phyloP scores from a whole-genome alignment of 1,140 invertebrate genomes.

The Bicyclus anynana region DNA sequence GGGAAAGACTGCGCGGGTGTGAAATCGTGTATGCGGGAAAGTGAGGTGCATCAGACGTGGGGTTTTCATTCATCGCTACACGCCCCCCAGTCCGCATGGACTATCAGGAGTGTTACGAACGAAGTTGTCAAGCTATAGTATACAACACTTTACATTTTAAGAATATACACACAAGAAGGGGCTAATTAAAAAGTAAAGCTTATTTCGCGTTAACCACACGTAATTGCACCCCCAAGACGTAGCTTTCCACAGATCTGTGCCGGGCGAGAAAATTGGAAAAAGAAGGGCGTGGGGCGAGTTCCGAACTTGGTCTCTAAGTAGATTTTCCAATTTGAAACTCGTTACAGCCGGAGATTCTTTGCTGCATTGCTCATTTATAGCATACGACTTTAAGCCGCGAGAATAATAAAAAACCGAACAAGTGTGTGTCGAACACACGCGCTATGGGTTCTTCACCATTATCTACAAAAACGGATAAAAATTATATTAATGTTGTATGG shows the following conservation, averaged over 20 bases:
- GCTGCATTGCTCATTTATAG: conserved; percentile 13
- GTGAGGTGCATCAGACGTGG: too few species aligned
- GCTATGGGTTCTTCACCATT: too few species aligned
- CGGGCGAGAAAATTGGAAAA: conserved; percentile 42
- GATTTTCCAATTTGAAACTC: conserved; percentile 70
- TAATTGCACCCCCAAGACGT: conserved; percentile 12
- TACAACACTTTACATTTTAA: neutral
- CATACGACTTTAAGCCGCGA: neutral
- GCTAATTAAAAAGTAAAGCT: conserved; percentile 2
- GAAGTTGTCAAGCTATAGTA: too few species aligned
- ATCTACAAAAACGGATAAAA: too few species aligned
- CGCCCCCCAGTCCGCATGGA: too few species aligned
- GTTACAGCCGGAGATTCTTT: conserved; percentile 36
- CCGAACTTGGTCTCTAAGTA: conserved; percentile 49
- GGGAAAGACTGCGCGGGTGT: too few species aligned
- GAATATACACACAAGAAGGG: neutral
- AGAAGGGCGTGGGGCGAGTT: conserved; percentile 29
- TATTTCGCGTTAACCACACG: conserved; percentile 1
- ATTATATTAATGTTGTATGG: too few species aligned
- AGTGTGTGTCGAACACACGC: too few species aligned
- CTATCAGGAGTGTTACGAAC: too few species aligned
- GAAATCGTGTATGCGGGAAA: too few species aligned
- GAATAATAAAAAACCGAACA: too few species aligned
- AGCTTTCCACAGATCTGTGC: conserved; percentile 16
- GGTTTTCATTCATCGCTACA: too few species aligned